phyloP scores from a whole-genome alignment of 2,888 invertebrate species.

The Eupithecia subumbrata region DNA sequence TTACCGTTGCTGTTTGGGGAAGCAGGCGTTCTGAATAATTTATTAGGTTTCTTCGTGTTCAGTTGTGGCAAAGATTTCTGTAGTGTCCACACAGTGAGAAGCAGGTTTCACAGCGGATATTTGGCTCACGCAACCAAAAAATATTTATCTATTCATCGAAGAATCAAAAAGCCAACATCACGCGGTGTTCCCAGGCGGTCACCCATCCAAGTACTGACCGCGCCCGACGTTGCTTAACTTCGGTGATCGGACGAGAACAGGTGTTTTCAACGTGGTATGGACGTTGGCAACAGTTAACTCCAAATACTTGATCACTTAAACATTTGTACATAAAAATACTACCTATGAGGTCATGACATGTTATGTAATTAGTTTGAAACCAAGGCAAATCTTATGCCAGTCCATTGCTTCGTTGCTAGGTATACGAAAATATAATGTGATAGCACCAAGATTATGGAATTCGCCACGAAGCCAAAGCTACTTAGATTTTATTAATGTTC shows the following conservation, averaged over 20 bases:
- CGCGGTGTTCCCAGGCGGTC: slow-evolving; percentile 72
- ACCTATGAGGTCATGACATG: no score
- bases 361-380: no score
- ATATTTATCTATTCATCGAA: not conserved
- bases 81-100: slow-evolving; percentile 75
- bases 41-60: slow-evolving; percentile 47
- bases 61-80: slow-evolving; percentile 71
- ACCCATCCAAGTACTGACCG: slow-evolving; percentile 81
- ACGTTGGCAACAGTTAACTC: slow-evolving; percentile 39
- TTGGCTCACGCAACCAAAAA: slow-evolving; percentile 53
- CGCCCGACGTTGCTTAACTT: slow-evolving; percentile 80
- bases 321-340: no score
- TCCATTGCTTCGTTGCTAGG: no score
- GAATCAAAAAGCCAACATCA: slow-evolving; percentile 45
- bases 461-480: no score
- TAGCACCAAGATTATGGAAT: no score
- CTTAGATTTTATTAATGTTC: no score
- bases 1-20: slow-evolving; percentile 52
- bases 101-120: slow-evolving; percentile 74
- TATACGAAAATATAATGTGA: no score
- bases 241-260: slow-evolving; percentile 78
- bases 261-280: slow-evolving; percentile 66
- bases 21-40: slow-evolving; percentile 52
- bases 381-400: no score
- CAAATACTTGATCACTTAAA: slow-evolving; percentile 38